Evolutionary conservation across 30 jellyfish, hydroid and myxozoan species (phyloP), one percentile per base, ranked within the genome.

Genomic region (Cassiopea andromeda): DNA sequence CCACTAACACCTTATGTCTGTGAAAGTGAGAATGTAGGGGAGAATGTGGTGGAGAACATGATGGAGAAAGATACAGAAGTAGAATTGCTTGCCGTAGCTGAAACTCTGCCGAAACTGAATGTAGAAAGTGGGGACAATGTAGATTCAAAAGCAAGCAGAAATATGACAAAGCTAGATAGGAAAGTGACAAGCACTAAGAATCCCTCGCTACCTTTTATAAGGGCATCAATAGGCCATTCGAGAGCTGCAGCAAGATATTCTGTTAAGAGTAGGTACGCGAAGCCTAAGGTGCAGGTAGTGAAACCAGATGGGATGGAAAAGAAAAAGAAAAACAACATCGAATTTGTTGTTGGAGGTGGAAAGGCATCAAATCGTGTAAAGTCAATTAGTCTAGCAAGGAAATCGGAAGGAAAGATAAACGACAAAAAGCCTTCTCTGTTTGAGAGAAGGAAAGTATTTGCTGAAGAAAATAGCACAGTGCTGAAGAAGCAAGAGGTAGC

Each of bases 191-290:
- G 17, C 17, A 67, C 19, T 48, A 82, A 67, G 16, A 38, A 38
- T 67, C 54, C 64, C 16, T 19, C 85, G 8, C 44, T 84, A 44
- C 92, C 92, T 1, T 50, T 16, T 64, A 49, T 70, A 44, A 73
- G 46, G 72, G 75, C 70, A 14, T 50, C 88, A 1, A 54, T 61
- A 10, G 78, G 69, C 7, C 64, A 78, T 0, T 46, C 69, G 50
- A 76, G 57, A 57, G 67, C 84, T 2, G 48, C 94, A 5, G 89
- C 94, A 17, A 79, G 94, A 5, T 87, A 87, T 45, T 46, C 94
- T 0, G 75, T 87, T 17, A 87, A 87, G 54, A 87, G 78, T 69
- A 76, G 90, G 73, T 78, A 69, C 60, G 67, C 38, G 48, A 47
- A 1, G 2, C 16, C 27, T 0, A 67, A 78, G 9, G 10, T 44